Base-by-base conservation (phyloP, 2,797 vertebrate genomes). In the Echeneis naucrates region DNA sequence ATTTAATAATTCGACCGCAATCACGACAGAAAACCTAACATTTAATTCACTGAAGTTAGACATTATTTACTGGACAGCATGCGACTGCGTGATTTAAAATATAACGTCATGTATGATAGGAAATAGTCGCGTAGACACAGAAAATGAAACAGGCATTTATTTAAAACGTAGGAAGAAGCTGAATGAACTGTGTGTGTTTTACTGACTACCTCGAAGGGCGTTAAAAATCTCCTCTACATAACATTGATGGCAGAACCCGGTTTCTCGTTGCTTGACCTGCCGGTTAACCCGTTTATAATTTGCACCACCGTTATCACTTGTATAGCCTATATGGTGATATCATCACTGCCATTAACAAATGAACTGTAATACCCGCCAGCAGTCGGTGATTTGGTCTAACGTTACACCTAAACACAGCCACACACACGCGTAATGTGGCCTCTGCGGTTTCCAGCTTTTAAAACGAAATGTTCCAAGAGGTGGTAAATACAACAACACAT, bases 301-400 rank as follows among this genome's bases (percentile, higher is more conserved):
- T 75, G 37, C 75, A 75, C 64, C 33, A 42, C 55, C 59, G 77
- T 90, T 87, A 82, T 81, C 86, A 77, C 87, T 59, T 67, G 58
- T 47, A 11, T 50, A 5, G 64, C 62, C 62, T 69, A 54, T 65
- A 75, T 54, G 52, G 53, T 57, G 50, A 53, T 37, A 80, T 82
- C 77, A 67, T 82, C 87, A 51, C 82, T 50, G 5, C 72, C 82
- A 72, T 85, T 71, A 88, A 84, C 86, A 88, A 83, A 87, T 73
- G 27, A 47, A 60, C 71, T 79, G 27, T 53, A 71, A 84, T 60
- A 55, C 62, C 45, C 38, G 62, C 44, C 12, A 35, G 60, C 68
- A 63, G 69, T 58, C 53, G n/a, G 27, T 51, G 69, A 44, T 19
- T 75, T 55, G 51, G 85, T 80, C 65, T 77, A 84, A 80, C 19